Evolutionary conservation across 2,888 invertebrate species (phyloP), one percentile per base, ranked within the genome.

Genomic region (Pristionchus japonicus): DNA sequence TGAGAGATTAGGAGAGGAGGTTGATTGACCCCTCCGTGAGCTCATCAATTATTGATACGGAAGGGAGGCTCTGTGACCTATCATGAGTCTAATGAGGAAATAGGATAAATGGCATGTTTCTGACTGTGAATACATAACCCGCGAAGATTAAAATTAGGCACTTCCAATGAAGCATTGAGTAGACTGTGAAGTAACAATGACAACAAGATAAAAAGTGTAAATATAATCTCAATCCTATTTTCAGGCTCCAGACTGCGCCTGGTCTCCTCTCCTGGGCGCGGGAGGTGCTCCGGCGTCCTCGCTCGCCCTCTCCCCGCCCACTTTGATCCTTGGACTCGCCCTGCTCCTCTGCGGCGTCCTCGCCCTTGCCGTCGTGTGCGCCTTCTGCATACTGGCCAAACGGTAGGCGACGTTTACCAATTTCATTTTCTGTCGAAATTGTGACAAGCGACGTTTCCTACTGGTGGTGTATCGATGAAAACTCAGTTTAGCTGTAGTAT

Each of bases 221-320:
- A n/a, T n/a, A n/a, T 17, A 74, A 74, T 40, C 13, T 13, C 11
- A 40, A 74, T 52, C 52, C 31, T 52, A 34, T 23, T 84, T 82
- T 57, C 84, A 84, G 84, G 84, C 84, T 37, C 61, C 84, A n/a
- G 84, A 84, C 40, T 84, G 84, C 61, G 57, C 37, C 4, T 84
- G 57, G 61, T 84, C 84, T 0, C 84, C 61, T 61, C 52, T 49
- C 15, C 34, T 52, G n/a, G 49, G 47, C 17, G 27, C 49, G 6
- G 23, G 15, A 15, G 61, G 57, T 9, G 47, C 40, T 61, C 37
- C 84, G 1, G 23, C 61, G 11, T 11, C 31, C 34, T 61, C 61
- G 11, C 11, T 61, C 23, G 15, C 40, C 37, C 37, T 84, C 57
- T 37, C 84, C n/a, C 37, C 84, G 57, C 84, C 84, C 23, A 23